Evolutionary conservation across 2,113 vertebrate species (phyloP), one percentile per base, ranked within the genome.

Genomic region (Chloropsis cyanopogon): DNA sequence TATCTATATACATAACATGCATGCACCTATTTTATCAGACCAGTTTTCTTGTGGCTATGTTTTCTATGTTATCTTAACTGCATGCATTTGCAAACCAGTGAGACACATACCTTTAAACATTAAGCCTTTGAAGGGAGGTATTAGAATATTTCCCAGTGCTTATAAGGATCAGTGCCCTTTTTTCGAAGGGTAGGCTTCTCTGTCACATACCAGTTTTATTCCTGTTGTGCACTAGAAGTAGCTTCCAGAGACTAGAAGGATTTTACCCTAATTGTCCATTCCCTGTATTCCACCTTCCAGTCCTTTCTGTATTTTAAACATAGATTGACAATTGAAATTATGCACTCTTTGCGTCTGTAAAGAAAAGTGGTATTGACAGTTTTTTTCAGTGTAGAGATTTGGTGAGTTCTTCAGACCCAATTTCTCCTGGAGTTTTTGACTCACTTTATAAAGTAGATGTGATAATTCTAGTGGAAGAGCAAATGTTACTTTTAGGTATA

Each of bases 281-380:
- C 92, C 91, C 66, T 93, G 15, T 93, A 76, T 89, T 93, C 53
- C 61, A 59, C 57, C 41, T 92, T 86, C 46, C 71, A 75, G 35
- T 95, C 89, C 50, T 76, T 81, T 57, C 41, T 88, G 20, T 94
- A 70, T 84, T 92, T 92, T 31, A 66, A 78, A 82, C 29, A 11
- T 71, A 92, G 59, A 44, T 63, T 63, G 25, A 82, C 68, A 95
- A 75, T 54, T 23, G 52, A 89, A 90, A 66, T 72, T 37, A 54
- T 4, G 1, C 20, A 39, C 6, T 92, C 70, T 83, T 78, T 56
- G 37, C 12, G 25, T 76, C 15, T 1, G 2, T 97, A 97, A 97
- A 97, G 91, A 97, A 97, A 97, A 97, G 94, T 95, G 94, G 90
- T 82, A 31, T 89, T 82, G n/a, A 80, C 82, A 90, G 1, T n/a